A percentile compares a stretch with the other conserved stretches of the same genome.
Conservation (phyloP, 2,888 invertebrate genomes). For the Conomelus anceps region DNA sequence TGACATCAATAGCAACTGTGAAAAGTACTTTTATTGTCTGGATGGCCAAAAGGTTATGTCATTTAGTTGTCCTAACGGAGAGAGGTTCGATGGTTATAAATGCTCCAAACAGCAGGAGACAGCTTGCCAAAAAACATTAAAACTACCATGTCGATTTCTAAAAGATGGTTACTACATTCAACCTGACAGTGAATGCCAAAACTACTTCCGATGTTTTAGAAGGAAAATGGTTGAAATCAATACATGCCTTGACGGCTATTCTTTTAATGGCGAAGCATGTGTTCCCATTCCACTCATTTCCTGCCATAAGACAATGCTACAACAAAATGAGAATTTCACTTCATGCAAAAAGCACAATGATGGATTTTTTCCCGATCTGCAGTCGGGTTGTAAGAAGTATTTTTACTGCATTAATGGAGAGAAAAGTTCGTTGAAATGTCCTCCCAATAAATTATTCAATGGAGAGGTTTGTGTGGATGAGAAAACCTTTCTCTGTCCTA, state of each 20-base stretch:
- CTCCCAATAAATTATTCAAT: constrained; percentile 48
- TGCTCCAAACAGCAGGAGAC: constrained; percentile 43
- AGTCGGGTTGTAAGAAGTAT: constrained; percentile 49
- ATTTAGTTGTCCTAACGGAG: constrained; percentile 50
- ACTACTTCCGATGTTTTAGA: constrained; percentile 52
- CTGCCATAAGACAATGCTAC: neutral
- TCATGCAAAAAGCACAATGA: constrained; percentile 39
- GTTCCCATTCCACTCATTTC: neutral
- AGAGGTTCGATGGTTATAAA: constrained; percentile 53
- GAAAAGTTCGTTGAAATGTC: constrained; percentile 48
- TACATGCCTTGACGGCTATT: constrained; percentile 35
- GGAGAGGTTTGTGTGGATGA: constrained; percentile 51
- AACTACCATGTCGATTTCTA: constrained; percentile 36
- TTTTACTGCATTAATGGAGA: constrained; percentile 52
- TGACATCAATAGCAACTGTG: constrained; percentile 49
- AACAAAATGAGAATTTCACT: neutral
- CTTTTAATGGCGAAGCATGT: constrained; percentile 36
- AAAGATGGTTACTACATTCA: constrained; percentile 40
- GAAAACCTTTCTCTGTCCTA: constrained; percentile 46
- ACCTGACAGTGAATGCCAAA: constrained; percentile 47
- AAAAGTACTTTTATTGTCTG: constrained; percentile 54
- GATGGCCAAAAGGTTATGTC: constrained; percentile 50
- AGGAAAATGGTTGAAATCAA: constrained; percentile 31
- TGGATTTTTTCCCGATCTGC: constrained; percentile 51
- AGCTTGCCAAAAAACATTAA: constrained; percentile 40